These are phyloP conservation scores for Hymenopus coronatus DNA, from an alignment of 2,888 invertebrate species.

Conservation along the genomic window DNA sequence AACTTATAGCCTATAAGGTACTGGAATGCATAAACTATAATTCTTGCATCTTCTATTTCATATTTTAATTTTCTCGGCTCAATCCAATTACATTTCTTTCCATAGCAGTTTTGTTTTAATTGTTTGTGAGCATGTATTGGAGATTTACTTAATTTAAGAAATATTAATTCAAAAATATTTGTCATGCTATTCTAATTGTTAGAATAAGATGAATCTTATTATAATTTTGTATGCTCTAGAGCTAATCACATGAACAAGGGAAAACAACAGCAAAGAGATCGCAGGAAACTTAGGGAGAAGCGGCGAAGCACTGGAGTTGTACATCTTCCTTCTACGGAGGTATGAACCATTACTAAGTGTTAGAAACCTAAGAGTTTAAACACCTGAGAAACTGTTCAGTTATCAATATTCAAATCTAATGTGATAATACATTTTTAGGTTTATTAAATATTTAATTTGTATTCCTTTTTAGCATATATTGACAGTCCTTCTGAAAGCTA, in stretches of 20 bases:
- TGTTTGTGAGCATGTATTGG: neutral
- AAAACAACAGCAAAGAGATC: conserved; percentile 53
- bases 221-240: conserved; percentile 41
- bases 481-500: too few relatives aligned
- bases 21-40: neutral
- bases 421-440: too few relatives aligned
- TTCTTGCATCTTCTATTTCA: too few relatives aligned
- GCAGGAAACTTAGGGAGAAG: conserved; percentile 58
- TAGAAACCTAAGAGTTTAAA: neutral
- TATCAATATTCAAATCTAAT: too few relatives aligned
- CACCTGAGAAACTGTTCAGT: too few relatives aligned
- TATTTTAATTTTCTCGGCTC: too few relatives aligned
- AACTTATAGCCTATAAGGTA: too few relatives aligned
- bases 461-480: too few relatives aligned
- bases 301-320: conserved; percentile 58
- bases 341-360: conserved; percentile 34
- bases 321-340: conserved; percentile 58
- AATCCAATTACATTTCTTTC: neutral
- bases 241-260: conserved; percentile 55
- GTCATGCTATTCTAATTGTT: neutral
- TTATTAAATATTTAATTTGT: too few relatives aligned
- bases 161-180: neutral
- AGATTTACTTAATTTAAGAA: neutral
- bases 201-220: neutral
- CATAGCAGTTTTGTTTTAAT: neutral